Evolutionary conservation across 1,140 invertebrate species (phyloP).

Genomic region (Phymorhynchus buccinoides): DNA sequence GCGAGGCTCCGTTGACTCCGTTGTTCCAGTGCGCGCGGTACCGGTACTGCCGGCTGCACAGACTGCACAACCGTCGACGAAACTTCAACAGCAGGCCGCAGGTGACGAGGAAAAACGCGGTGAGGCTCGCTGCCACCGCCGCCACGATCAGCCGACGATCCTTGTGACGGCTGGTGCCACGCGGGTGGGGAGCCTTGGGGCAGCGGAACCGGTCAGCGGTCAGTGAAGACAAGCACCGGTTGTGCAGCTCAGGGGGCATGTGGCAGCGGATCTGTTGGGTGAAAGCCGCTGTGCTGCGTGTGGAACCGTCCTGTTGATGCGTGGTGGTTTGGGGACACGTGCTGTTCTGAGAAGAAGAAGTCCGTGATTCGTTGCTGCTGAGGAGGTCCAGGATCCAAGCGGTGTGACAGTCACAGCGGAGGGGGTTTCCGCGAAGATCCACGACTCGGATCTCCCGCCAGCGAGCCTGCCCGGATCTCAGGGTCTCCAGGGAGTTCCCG

Average conservation of each 20-base stretch:
- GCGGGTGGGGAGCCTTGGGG: not conserved
- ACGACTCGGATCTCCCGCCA: not conserved
- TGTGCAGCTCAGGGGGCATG: not conserved
- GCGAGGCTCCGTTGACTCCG: slow-evolving; percentile 8
- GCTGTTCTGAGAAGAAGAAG: not conserved
- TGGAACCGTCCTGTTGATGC: not conserved
- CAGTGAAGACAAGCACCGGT: not conserved
- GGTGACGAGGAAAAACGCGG: not conserved
- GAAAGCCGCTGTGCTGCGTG: not conserved
- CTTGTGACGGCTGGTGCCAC: no score
- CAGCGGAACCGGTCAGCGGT: not conserved
- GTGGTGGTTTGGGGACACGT: not conserved
- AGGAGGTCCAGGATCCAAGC: slow-evolving; percentile 9
- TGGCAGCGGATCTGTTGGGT: slow-evolving; percentile 7
- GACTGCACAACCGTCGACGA: slow-evolving; percentile 5
- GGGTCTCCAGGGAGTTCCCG: not conserved
- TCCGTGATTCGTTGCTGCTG: not conserved
- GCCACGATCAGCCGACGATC: slow-evolving; percentile 1
- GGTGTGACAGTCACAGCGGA: slow-evolving; percentile 33
- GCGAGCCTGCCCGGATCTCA: not conserved
- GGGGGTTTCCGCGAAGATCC: slow-evolving; percentile 21
- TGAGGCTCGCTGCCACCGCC: slow-evolving; percentile 10
- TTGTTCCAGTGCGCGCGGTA: slow-evolving; percentile 16
- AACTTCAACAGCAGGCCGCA: slow-evolving; percentile 29
- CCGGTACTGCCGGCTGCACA: slow-evolving; percentile 27